Evolutionary conservation across 2,113 vertebrate species (phyloP), one percentile per base, ranked within the genome.

Genomic region (Phainopepla nitens): DNA sequence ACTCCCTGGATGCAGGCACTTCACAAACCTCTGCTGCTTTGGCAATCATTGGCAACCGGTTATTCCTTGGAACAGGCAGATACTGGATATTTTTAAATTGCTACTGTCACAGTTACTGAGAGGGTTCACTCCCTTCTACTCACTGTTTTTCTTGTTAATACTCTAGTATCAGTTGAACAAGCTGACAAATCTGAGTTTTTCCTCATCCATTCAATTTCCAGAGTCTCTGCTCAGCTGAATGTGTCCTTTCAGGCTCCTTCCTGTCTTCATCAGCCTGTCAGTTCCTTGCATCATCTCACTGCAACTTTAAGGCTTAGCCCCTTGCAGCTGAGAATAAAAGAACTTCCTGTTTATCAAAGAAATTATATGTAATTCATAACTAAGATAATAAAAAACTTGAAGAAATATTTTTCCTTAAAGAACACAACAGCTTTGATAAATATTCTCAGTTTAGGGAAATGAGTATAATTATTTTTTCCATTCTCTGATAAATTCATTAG

Each of bases 401-500:
- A 15, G 33, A 56, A 84, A 64, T 5, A 16, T 36, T 89, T 89
- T 73, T 44, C 18, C 24, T 36, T 36, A 49, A 60, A 68, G 12
- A 76, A 11, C 12, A 24, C 27, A 75, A 64, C 4, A 50, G 23
- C 33, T 83, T 50, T 33, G 28, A 70, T 27, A 57, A 86, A 64
- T 39, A 42, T 6, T 58, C 25, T 58, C 51, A 62, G 14, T 33
- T 91, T 2, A 50, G 35, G 31, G 66, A 75, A 62, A 41, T 2
- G 0, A 86, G 9, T 0, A 0, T 13, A 7, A 14, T 53, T 83
- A 10, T 72, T 27, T 66, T 65, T 65, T 66, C 47, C 66, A 36
- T 36, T 78, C 28, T 31, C 60, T 1, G 0, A 24, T 41, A 56
- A 76, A 81, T 15, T 51, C 31, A 47, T n/a, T 33, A 56, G 29